A percentile compares a stretch with the other conserved stretches of the same genome.
phyloP scores from a whole-genome alignment of 2,113 vertebrate genomes.

The Lipophrys pholis region DNA sequence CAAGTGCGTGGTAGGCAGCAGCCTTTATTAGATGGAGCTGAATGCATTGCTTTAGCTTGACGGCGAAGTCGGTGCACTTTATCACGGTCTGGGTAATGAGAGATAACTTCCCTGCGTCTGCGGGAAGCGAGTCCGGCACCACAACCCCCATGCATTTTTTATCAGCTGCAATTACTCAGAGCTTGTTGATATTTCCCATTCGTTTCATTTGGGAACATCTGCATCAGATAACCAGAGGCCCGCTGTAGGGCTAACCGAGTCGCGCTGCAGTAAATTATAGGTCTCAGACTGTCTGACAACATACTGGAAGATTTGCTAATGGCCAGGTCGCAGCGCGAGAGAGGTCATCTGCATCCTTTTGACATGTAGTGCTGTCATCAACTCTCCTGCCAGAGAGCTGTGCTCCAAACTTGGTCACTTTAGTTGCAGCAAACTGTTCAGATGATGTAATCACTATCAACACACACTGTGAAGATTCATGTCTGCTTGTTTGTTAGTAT shows the following conservation, averaged over 20 bases:
- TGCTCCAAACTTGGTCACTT: constrained; percentile 23
- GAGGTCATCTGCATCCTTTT: constrained; percentile 50
- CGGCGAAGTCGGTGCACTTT: constrained; percentile 62
- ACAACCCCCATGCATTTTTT: constrained; percentile 76
- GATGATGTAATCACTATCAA: background rate
- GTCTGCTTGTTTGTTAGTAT: constrained; percentile 1
- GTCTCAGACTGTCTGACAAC: constrained; percentile 57
- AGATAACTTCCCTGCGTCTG: constrained; percentile 69
- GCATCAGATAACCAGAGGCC: constrained; percentile 76
- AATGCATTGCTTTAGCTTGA: constrained; percentile 60
- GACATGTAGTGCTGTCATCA: constrained; percentile 21
- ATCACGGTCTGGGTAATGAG: constrained; percentile 78
- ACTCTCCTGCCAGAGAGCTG: constrained; percentile 11
- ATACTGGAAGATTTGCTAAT: constrained; percentile 60
- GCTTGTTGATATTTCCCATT: constrained; percentile 80
- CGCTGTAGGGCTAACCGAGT: constrained; percentile 73
- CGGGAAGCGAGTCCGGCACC: constrained; percentile 48
- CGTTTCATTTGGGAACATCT: constrained; percentile 79
- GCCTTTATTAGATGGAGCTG: constrained; percentile 71
- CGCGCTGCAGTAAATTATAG: constrained; percentile 62
- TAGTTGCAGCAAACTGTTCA: background rate
- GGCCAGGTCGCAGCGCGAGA: constrained; percentile 30
- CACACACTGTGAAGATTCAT: background rate
- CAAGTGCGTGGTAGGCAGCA: constrained; percentile 48
- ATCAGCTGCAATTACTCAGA: constrained; percentile 79